Evolutionary conservation across 1,140 invertebrate species (phyloP), one percentile per base, ranked within the genome.

Genomic region (Cydia splendana): DNA sequence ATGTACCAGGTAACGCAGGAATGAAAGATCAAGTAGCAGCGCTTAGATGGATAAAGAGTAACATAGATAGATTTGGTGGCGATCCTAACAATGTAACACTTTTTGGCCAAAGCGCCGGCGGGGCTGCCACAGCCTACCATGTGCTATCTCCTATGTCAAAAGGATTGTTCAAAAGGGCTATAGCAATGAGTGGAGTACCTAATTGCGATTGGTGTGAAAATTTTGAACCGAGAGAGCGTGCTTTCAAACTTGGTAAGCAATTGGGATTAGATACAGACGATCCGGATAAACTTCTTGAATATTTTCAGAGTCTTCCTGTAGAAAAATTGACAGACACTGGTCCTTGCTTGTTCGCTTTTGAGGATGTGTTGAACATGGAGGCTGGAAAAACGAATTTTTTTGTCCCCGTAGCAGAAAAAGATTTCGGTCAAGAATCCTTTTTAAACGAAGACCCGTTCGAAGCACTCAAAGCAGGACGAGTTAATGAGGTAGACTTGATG

Each of bases 61-160:
- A 79, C 53, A 79, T 79, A 38, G 12, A 13, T 12, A 12, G 42
- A 15, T 79, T 79, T 42, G 78, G 78, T 18, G 78, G 78, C 4
- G 75, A 79, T 76, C 89, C 93, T 0, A 80, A 89, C 38, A 85
- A 85, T 67, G 89, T 94, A 0, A 96, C 95, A 2, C 86, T 96
- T 12, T 94, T 95, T 82, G 95, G 95, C 4, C 95, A 95, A 82
- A 95, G 94, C 82, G 94, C 95, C 24, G 95, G 96, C 2, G 93
- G 94, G 0, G 92, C 94, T 34, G 94, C 94, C 74, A 94, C 95
- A 0, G 88, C 91, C 7, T 84, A 95, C 48, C 95, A 96, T 80
- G 85, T 96, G 77, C 74, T 96, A 0, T 95, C 95, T 0, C 94
- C 94, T 2, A 91, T 94, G 80, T 86, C 88, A 0, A 80, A 80